phyloP scores from a whole-genome alignment of 2,113 vertebrate genomes.

The Tichodroma muraria region DNA sequence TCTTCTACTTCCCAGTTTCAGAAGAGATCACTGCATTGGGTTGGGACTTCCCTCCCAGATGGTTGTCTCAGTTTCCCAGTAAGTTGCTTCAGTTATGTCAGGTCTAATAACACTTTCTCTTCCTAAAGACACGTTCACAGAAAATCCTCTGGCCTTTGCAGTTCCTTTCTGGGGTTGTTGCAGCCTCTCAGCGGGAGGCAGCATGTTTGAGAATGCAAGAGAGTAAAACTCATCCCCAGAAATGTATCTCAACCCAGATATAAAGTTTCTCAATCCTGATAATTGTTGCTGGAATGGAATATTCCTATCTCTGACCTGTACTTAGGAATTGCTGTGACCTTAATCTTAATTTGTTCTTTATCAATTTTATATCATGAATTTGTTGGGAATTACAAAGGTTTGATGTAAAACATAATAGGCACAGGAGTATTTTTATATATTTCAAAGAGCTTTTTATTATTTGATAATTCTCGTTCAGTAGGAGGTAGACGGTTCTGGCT shows the following conservation, averaged over 20 bases:
- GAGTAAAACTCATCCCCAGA: not conserved
- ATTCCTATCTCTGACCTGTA: not conserved
- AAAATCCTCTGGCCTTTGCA: not conserved
- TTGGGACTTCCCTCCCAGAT: conserved; percentile 30
- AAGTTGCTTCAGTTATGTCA: not conserved
- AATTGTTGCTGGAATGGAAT: not conserved
- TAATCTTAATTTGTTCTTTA: not conserved
- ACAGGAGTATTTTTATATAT: not conserved
- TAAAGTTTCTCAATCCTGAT: not conserved
- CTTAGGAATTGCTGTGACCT: not conserved
- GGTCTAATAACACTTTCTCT: conserved; percentile 11
- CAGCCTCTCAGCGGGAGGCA: not conserved
- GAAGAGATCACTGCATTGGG: not conserved
- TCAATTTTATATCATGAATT: not conserved
- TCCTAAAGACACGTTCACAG: not conserved
- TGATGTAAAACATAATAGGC: not conserved
- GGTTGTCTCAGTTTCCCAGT: not conserved
- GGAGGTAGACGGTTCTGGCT: conserved; percentile 33
- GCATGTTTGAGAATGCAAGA: accelerated
- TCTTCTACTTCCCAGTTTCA: not conserved
- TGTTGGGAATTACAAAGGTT: not conserved
- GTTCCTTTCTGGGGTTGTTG: not conserved
- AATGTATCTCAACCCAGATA: not conserved
- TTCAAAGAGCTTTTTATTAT: conserved; percentile 8
- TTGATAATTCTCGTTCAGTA: conserved; percentile 7